These are phyloP conservation scores for Hermetia illucens DNA, from an alignment of 1,140 invertebrate genomes.

Conservation along the genomic window DNA sequence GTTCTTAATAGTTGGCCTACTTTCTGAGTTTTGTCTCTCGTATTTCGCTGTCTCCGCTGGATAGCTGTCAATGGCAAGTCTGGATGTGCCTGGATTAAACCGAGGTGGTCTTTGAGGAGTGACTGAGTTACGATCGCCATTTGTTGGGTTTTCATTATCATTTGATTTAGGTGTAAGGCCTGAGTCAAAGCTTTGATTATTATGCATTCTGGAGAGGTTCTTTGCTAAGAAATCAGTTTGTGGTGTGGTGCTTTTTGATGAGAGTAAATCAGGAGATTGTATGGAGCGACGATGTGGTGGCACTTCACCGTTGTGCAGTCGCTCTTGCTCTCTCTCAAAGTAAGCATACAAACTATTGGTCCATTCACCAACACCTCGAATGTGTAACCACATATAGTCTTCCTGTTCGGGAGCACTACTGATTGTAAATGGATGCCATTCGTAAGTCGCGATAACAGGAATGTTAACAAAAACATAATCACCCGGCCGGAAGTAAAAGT, in stretches of 20 bases:
- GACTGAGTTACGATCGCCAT: too few relatives aligned
- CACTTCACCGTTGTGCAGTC: constrained; percentile 47
- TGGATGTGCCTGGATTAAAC: too few relatives aligned
- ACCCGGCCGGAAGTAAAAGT: constrained; percentile 82
- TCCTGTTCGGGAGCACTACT: constrained; percentile 89
- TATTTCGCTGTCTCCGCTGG: constrained; percentile 4
- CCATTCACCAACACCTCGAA: constrained; percentile 89
- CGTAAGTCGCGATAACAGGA: constrained; percentile 79
- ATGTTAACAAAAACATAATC: constrained; percentile 93
- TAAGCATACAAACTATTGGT: constrained; percentile 80
- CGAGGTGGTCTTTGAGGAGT: constrained; percentile 1
- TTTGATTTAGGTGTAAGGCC: constrained; percentile 8
- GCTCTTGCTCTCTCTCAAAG: constrained; percentile 68
- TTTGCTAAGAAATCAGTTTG: constrained; percentile 27
- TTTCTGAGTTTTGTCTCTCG: constrained; percentile 26
- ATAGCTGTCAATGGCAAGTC: constrained; percentile 2
- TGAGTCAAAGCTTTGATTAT: constrained; percentile 5
- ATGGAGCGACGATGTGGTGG: constrained; percentile 20
- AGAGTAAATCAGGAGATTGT: too few relatives aligned
- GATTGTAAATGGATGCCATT: constrained; percentile 97
- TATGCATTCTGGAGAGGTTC: constrained; percentile 14
- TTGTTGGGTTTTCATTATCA: too few relatives aligned
- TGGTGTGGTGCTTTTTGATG: constrained; percentile 13
- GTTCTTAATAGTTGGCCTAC: constrained; percentile 26
- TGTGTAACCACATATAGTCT: constrained; percentile 87